Evolutionary conservation across 2,888 invertebrate species (phyloP).

Genomic region (Stenurella melanura): DNA sequence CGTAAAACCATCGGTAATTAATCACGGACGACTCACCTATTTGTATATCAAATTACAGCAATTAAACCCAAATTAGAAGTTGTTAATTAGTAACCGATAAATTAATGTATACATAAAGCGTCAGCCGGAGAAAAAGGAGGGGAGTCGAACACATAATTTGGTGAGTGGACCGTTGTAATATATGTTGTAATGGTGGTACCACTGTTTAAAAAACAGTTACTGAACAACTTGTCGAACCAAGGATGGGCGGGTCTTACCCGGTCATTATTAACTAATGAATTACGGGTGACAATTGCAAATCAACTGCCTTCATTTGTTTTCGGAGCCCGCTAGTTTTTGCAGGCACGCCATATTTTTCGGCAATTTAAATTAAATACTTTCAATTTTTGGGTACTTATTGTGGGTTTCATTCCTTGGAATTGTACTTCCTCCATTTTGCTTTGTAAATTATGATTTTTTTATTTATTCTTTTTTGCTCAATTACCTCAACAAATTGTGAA

Average conservation of each 20-base stretch:
- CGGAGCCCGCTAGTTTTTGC: slow-evolving; percentile 62
- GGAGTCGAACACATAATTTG: slow-evolving; percentile 39
- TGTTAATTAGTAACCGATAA: slow-evolving; percentile 35
- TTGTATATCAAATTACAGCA: slow-evolving; percentile 30
- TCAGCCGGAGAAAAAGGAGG: slow-evolving; percentile 10
- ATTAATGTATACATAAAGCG: slow-evolving; percentile 29
- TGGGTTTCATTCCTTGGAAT: slow-evolving; percentile 41
- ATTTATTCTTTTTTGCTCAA: too few species aligned
- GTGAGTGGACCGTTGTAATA: slow-evolving; percentile 39
- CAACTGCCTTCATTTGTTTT: slow-evolving; percentile 46
- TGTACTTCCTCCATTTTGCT: slow-evolving; percentile 42
- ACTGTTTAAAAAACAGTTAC: slow-evolving; percentile 50
- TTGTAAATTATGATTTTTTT: not conserved
- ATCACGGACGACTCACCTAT: slow-evolving; percentile 12
- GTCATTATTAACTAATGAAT: slow-evolving; percentile 67
- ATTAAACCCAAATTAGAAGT: slow-evolving; percentile 30
- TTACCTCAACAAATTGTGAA: too few species aligned
- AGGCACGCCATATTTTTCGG: slow-evolving; percentile 65
- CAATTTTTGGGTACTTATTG: slow-evolving; percentile 15
- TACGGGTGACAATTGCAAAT: slow-evolving; percentile 68
- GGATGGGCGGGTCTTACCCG: slow-evolving; percentile 49
- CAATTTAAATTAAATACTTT: slow-evolving; percentile 48
- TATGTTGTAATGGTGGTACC: slow-evolving; percentile 51
- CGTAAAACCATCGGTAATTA: slow-evolving; percentile 9
- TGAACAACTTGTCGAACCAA: slow-evolving; percentile 46